These are phyloP conservation scores for Brachionus koreanus DNA, from an alignment of 1,140 invertebrate genomes.

Conservation along the genomic window DNA sequence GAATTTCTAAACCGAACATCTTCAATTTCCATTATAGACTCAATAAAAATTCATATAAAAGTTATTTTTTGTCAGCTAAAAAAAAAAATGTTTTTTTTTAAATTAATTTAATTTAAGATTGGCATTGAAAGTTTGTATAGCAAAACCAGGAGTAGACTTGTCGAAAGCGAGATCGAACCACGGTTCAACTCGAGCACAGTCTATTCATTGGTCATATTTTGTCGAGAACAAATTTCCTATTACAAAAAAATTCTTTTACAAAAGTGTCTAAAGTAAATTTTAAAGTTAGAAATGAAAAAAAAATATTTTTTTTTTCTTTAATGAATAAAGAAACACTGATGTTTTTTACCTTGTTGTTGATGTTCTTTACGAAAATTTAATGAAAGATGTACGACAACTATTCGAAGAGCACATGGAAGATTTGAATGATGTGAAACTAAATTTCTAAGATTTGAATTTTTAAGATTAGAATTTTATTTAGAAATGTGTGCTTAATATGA, in stretches of 20 bases:
- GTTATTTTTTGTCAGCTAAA: not conserved
- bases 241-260: not conserved
- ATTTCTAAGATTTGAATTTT: no score
- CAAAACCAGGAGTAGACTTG: not conserved
- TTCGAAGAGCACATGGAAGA: slow-evolving; percentile 36
- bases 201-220: slow-evolving; percentile 24
- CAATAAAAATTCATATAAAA: slow-evolving; percentile 10
- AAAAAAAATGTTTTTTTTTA: not conserved
- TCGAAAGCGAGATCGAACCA: not conserved
- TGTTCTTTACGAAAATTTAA: slow-evolving; percentile 6
- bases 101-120: slow-evolving; percentile 5
- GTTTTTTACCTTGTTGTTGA: not conserved
- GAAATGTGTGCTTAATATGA: slow-evolving; percentile 8
- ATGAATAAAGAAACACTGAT: not conserved
- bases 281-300: no score
- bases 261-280: not conserved
- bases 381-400: not conserved
- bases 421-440: slow-evolving; percentile 24
- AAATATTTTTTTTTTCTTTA: no score
- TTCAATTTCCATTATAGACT: slow-evolving; percentile 1
- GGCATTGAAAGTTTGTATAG: slow-evolving; percentile 1
- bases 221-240: slow-evolving; percentile 8
- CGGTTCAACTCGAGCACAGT: not conserved
- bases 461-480: no score
- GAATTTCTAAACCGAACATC: slow-evolving; percentile 32